A percentile compares a stretch with the other conserved stretches of the same genome.
These are phyloP conservation scores for Spisula subtruncata DNA, from an alignment of 2,888 invertebrate genomes.

Conservation along the genomic window DNA sequence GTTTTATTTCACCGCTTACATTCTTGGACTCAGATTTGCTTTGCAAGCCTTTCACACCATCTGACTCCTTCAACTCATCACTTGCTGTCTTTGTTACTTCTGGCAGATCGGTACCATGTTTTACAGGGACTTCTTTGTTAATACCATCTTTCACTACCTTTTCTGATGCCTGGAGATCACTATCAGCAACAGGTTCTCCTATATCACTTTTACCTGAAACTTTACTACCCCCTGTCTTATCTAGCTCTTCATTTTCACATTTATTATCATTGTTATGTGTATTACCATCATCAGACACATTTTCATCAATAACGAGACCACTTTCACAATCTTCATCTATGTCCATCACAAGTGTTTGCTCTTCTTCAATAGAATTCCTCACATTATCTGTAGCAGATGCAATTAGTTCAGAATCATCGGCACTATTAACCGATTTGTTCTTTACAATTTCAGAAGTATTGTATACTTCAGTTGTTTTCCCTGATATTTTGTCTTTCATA, in stretches of 20 bases:
- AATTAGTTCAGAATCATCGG: not conserved
- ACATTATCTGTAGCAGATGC: not conserved
- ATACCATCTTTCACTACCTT: slow-evolving; percentile 13
- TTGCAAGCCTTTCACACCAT: not conserved
- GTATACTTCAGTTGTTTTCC: not conserved
- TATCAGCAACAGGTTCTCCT: not conserved
- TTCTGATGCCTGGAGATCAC: not conserved
- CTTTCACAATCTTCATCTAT: slow-evolving; percentile 67
- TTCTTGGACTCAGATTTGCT: not conserved
- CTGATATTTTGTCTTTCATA: not conserved
- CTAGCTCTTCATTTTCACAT: not conserved
- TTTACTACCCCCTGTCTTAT: not conserved
- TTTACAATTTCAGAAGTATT: not conserved
- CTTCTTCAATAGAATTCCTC: slow-evolving; percentile 7
- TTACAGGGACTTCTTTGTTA: not conserved
- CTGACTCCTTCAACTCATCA: not conserved
- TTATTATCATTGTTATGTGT: not conserved
- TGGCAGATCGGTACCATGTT: not conserved
- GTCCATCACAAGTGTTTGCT: slow-evolving; percentile 40
- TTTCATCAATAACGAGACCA: slow-evolving; percentile 69
- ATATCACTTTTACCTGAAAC: not conserved
- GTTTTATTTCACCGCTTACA: not conserved
- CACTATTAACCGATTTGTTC: not conserved
- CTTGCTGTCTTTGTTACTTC: not conserved
- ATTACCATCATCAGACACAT: slow-evolving; percentile 14